Conservation (phyloP, 2,888 invertebrate species). For the Argynnis bischoffii region DNA sequence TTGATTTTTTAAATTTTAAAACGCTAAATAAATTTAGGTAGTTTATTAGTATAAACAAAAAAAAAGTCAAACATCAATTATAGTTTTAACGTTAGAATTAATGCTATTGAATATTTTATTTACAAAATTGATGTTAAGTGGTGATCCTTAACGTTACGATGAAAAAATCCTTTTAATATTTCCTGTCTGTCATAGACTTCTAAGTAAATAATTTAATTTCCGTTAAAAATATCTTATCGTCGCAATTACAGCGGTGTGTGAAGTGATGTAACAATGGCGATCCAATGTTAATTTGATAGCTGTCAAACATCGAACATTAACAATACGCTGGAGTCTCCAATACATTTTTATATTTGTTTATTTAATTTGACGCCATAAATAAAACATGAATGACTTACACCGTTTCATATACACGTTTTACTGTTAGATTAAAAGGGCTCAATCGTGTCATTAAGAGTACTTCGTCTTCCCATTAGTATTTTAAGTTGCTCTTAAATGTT, state of each 20-base stretch:
- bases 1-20: too few relatives aligned
- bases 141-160: conserved; percentile 8
- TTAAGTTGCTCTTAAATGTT: conserved; percentile 27
- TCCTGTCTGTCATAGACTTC: conserved; percentile 29
- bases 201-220: conserved; percentile 62
- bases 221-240: conserved; percentile 64
- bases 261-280: conserved; percentile 67
- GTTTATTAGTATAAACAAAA: too few relatives aligned
- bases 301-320: conserved; percentile 53
- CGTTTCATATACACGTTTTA: conserved; percentile 9
- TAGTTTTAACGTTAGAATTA: too few relatives aligned
- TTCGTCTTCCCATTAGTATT: conserved; percentile 12
- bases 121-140: too few relatives aligned
- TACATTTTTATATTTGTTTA: conserved; percentile 22
- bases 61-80: too few relatives aligned
- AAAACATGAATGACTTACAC: conserved; percentile 15
- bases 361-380: conserved; percentile 14
- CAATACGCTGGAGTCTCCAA: conserved; percentile 21
- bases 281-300: conserved; percentile 70
- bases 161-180: conserved; percentile 30
- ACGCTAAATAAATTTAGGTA: too few relatives aligned
- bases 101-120: too few relatives aligned
- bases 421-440: neutral
- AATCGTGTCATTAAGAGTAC: conserved; percentile 9
- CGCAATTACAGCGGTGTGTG: conserved; percentile 60